These are phyloP conservation scores for Eleginops maclovinus DNA, from an alignment of 2,113 vertebrate genomes.

Conservation along the genomic window DNA sequence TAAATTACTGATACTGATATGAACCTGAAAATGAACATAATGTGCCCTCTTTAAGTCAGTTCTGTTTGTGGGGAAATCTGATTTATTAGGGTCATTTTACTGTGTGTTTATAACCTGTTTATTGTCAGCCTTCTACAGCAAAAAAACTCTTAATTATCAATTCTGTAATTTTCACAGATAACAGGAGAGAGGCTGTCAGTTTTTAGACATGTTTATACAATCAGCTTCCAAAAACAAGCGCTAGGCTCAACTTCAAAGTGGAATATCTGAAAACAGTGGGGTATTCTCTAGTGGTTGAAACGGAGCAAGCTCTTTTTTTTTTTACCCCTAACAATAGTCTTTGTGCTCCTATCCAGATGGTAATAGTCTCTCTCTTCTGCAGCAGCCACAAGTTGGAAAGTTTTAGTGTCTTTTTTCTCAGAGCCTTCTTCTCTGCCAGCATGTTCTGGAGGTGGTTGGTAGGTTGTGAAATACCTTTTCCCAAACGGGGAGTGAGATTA, in stretches of 20 bases:
- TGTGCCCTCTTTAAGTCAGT: neutral
- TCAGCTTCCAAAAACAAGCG: conserved; percentile 16
- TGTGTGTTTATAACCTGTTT: neutral
- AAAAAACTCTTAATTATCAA: conserved; percentile 35
- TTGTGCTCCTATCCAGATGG: conserved; percentile 62
- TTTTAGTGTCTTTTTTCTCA: conserved; percentile 51
- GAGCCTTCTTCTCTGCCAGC: conserved; percentile 49
- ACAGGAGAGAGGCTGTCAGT: neutral
- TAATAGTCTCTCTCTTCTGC: conserved; percentile 37
- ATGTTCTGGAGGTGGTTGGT: conserved; percentile 40
- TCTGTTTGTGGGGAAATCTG: conserved; percentile 26
- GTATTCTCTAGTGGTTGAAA: conserved; percentile 27
- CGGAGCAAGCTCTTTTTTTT: neutral
- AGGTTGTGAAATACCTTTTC: conserved; percentile 62
- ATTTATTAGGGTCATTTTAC: conserved; percentile 5
- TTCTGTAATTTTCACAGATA: conserved; percentile 24
- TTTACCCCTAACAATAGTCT: conserved; percentile 54
- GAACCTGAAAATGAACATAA: too few species aligned
- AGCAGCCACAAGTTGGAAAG: conserved; percentile 47
- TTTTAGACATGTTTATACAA: conserved; percentile 14
- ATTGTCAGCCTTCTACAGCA: conserved; percentile 5
- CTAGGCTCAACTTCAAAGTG: neutral
- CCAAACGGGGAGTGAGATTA: conserved; percentile 21
- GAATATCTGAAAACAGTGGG: conserved; percentile 18
- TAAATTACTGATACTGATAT: too few species aligned